A percentile compares a stretch with the other conserved stretches of the same genome.
These are phyloP conservation scores for Arenicola marina DNA, from an alignment of 2,888 invertebrate species.

Conservation along the genomic window DNA sequence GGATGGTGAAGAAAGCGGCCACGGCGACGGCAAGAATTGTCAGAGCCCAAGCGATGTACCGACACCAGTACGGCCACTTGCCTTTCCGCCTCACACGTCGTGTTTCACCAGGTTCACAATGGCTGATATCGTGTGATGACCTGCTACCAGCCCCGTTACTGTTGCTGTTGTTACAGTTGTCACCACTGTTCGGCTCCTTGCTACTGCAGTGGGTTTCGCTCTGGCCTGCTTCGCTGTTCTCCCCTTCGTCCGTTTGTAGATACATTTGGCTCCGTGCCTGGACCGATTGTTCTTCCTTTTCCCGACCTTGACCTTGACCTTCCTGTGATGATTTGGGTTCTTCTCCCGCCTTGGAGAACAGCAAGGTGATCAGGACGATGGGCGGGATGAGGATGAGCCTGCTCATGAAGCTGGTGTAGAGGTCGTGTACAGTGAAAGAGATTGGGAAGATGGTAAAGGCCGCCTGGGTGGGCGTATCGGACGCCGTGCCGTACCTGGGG, in stretches of 20 bases:
- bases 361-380: constrained; percentile 32
- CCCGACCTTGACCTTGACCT: no score
- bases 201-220: no score
- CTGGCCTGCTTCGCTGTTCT: no score
- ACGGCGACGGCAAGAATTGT: constrained; percentile 39
- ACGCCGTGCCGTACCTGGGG: no score
- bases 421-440: constrained; percentile 30
- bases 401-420: constrained; percentile 38
- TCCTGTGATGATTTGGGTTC: no score
- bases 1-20: constrained; percentile 59
- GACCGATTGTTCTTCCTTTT: no score
- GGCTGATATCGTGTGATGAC: no score
- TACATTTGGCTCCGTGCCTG: no score
- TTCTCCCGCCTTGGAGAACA: constrained; percentile 24
- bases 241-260: no score
- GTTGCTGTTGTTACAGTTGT: not conserved
- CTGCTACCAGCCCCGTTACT: no score
- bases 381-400: constrained; percentile 38
- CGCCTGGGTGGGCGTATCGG: no score
- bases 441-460: constrained; percentile 25
- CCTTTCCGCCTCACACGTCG: not conserved
- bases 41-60: constrained; percentile 23
- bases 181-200: not conserved
- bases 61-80: constrained; percentile 22
- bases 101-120: not conserved